Conservation (phyloP, 2,797 vertebrate species). For the Urocyon cinereoargenteus region DNA sequence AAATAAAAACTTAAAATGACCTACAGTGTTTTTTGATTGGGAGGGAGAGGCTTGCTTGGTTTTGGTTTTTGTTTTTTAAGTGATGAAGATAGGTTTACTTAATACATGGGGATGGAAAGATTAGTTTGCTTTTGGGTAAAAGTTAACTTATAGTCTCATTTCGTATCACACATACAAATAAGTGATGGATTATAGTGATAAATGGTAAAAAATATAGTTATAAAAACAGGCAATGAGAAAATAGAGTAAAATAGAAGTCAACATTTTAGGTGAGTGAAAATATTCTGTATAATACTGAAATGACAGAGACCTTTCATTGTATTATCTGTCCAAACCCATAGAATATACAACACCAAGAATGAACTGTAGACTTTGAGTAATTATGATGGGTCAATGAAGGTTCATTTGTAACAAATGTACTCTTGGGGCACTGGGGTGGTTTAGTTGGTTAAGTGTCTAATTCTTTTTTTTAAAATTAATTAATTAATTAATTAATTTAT, state of each 20-base stretch:
- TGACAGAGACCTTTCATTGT: background rate
- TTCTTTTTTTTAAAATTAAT: background rate
- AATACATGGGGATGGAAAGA: background rate
- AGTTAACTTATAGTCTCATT: slow-evolving; percentile 15
- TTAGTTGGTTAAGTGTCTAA: background rate
- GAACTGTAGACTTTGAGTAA: background rate
- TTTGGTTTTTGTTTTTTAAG: background rate
- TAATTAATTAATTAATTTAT: no score
- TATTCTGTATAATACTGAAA: background rate
- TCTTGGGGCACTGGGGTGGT: background rate
- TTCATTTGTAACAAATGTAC: background rate
- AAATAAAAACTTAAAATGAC: background rate
- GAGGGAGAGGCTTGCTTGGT: background rate
- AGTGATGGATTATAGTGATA: background rate
- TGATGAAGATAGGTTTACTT: background rate
- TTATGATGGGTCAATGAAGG: background rate
- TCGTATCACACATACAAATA: background rate
- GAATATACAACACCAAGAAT: background rate
- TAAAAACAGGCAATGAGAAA: background rate
- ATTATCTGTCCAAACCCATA: background rate
- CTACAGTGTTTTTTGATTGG: background rate
- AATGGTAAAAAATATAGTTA: background rate
- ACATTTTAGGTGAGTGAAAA: background rate
- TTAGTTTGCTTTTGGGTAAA: slow-evolving; percentile 4
- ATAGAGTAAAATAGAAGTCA: slow-evolving; percentile 20